phyloP scores from a whole-genome alignment of 1,140 invertebrate species.

The Lordiphosa mommai region DNA sequence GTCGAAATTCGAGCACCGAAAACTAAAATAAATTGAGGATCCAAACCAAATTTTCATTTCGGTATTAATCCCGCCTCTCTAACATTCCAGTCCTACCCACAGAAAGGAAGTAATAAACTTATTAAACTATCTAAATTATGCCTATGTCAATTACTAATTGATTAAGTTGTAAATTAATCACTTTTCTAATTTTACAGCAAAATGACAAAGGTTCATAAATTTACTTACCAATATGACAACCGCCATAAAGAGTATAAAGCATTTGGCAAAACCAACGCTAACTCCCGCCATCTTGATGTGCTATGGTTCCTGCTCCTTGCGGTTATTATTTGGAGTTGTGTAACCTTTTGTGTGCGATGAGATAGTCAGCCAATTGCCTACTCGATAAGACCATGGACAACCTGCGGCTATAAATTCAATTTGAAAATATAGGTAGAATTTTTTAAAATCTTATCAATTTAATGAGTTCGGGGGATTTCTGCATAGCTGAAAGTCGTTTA shows the following conservation, averaged over 20 bases:
- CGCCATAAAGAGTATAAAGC: slow-evolving; percentile 75
- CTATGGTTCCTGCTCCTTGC: background rate
- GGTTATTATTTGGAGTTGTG: slow-evolving; percentile 17
- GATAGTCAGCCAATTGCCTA: slow-evolving; percentile 33
- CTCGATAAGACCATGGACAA: slow-evolving; percentile 47
- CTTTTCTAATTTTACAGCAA: too few species aligned
- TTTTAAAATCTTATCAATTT: slow-evolving; percentile 60
- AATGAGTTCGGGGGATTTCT: slow-evolving; percentile 48
- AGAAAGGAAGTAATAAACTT: too few species aligned
- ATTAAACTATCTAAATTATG: too few species aligned
- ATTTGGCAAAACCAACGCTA: slow-evolving; percentile 71
- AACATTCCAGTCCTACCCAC: too few species aligned
- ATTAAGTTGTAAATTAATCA: too few species aligned
- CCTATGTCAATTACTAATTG: too few species aligned
- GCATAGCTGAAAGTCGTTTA: slow-evolving; percentile 9
- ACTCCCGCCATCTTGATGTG: slow-evolving; percentile 42
- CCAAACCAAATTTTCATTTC: too few species aligned
- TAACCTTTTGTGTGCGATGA: slow-evolving; percentile 32
- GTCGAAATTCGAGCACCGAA: too few species aligned
- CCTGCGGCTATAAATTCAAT: slow-evolving; percentile 56
- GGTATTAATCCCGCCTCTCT: too few species aligned
- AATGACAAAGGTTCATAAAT: background rate
- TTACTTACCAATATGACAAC: slow-evolving; percentile 70
- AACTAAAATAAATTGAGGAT: too few species aligned
- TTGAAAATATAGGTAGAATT: slow-evolving; percentile 28